These are phyloP conservation scores for Xenopus petersii DNA, from an alignment of 2,797 vertebrate species.

Conservation along the genomic window DNA sequence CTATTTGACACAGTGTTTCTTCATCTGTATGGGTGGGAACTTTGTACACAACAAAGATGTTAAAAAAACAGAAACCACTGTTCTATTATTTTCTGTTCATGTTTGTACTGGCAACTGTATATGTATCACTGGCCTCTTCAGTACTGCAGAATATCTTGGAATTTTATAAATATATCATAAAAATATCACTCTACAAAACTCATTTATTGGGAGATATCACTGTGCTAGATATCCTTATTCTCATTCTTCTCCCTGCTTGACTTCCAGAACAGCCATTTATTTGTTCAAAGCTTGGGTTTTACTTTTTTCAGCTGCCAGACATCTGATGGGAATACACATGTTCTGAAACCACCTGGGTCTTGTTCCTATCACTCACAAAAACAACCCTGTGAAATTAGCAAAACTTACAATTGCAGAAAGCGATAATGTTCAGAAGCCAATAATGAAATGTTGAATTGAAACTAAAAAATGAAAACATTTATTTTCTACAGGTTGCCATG, in stretches of 20 bases:
- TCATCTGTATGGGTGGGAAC: too few relatives aligned
- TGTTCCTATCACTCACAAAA: conserved; percentile 3
- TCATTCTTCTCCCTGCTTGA: conserved; percentile 10
- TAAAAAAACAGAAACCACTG: too few relatives aligned
- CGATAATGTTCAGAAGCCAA: not conserved
- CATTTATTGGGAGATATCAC: not conserved
- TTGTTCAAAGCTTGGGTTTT: not conserved
- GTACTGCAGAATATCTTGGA: not conserved
- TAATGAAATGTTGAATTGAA: not conserved
- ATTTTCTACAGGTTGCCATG: too few relatives aligned
- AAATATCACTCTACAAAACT: too few relatives aligned
- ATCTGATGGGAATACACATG: conserved; percentile 28
- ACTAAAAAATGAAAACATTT: not conserved
- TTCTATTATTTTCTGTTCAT: too few relatives aligned
- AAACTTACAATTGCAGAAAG: not conserved
- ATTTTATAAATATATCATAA: not conserved
- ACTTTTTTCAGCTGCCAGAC: conserved; percentile 8
- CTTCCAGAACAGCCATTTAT: conserved; percentile 6
- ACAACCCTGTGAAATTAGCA: not conserved
- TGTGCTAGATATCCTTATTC: not conserved
- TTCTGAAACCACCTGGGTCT: conserved; percentile 22
- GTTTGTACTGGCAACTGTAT: too few relatives aligned
- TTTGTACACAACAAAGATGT: too few relatives aligned
- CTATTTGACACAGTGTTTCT: too few relatives aligned
- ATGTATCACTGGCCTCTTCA: too few relatives aligned